phyloP scores from a whole-genome alignment of 2,113 vertebrate genomes.

The Danionella cerebrum region DNA sequence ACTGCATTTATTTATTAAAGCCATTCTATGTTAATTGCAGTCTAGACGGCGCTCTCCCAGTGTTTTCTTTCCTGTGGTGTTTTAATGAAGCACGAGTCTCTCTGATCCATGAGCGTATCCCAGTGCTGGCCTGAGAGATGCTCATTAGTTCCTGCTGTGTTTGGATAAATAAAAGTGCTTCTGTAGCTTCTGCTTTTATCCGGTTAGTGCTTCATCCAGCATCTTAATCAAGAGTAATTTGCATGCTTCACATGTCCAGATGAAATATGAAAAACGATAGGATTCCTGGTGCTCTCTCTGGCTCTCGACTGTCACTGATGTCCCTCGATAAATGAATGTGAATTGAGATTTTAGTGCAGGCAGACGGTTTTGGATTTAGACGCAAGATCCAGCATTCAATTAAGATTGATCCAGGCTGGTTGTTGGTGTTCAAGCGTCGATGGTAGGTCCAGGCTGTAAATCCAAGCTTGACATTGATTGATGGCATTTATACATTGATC shows the following conservation, averaged over 20 bases:
- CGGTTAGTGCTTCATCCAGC: neutral
- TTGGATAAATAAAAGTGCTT: constrained; percentile 34
- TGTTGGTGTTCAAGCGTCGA: neutral
- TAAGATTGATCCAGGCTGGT: too few relatives aligned
- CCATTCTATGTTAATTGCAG: constrained; percentile 22
- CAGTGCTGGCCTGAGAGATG: neutral
- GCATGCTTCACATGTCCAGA: neutral
- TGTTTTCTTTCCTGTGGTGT: constrained; percentile 5
- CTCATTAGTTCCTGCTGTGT: constrained; percentile 10
- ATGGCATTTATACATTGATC: neutral
- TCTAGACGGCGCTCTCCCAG: neutral
- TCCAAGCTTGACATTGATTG: neutral
- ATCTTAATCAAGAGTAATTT: constrained; percentile 18
- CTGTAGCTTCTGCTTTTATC: constrained; percentile 22
- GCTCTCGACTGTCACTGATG: neutral
- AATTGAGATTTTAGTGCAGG: neutral
- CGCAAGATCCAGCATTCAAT: too few relatives aligned
- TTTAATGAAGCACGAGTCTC: constrained; percentile 7
- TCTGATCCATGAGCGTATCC: constrained; percentile 12
- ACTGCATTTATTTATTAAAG: constrained; percentile 2
- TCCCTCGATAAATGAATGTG: neutral
- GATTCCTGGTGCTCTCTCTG: neutral
- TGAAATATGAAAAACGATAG: neutral
- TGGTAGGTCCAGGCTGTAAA: neutral
- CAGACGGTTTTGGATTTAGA: neutral